Conservation (phyloP, 2,888 invertebrate species). For the Cheilosia vernalis region DNA sequence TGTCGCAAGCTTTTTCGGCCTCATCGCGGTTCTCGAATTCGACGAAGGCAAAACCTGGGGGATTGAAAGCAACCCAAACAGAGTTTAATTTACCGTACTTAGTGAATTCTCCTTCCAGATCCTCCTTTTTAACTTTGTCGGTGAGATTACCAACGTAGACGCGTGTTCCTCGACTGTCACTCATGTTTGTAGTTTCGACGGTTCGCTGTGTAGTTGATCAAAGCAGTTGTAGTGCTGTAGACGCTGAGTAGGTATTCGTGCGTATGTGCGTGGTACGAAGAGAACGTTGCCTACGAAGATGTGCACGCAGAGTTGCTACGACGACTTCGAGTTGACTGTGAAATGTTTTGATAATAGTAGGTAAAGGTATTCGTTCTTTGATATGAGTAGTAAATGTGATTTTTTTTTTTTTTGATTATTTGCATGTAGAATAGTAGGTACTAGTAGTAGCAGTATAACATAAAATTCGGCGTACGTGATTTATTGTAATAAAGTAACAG, state of each 20-base stretch:
- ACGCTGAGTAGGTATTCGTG: conserved; percentile 35
- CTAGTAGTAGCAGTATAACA: conserved; percentile 75
- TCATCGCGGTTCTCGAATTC: conserved; percentile 95
- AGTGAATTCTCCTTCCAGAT: conserved; percentile 94
- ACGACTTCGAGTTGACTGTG: conserved; percentile 77
- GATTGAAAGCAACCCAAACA: conserved; percentile 96
- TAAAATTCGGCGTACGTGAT: conserved; percentile 74
- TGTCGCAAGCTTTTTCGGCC: conserved; percentile 93
- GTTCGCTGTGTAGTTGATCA: conserved; percentile 2
- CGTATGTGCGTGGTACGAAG: conserved; percentile 33
- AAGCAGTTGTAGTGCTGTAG: conserved; percentile 17
- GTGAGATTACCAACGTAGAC: conserved; percentile 95
- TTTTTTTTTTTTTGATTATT: conserved; percentile 59
- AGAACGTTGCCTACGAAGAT: conserved; percentile 73
- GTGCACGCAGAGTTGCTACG: conserved; percentile 72
- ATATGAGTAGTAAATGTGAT: conserved; percentile 73
- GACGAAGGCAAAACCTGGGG: conserved; percentile 97
- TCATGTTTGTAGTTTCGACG: conserved; percentile 78
- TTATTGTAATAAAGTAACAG: conserved; percentile 61
- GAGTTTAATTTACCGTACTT: conserved; percentile 96
- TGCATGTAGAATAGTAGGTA: conserved; percentile 75
- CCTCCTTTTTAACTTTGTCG: conserved; percentile 95
- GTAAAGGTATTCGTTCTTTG: conserved; percentile 76
- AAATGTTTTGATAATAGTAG: conserved; percentile 77
- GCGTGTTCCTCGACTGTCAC: conserved; percentile 87